Percentiles rank a stretch among this genome's conserved stretches.
Evolutionary conservation across 2,888 invertebrate genomes (phyloP).

Genomic region (Microdon myrmicae): DNA sequence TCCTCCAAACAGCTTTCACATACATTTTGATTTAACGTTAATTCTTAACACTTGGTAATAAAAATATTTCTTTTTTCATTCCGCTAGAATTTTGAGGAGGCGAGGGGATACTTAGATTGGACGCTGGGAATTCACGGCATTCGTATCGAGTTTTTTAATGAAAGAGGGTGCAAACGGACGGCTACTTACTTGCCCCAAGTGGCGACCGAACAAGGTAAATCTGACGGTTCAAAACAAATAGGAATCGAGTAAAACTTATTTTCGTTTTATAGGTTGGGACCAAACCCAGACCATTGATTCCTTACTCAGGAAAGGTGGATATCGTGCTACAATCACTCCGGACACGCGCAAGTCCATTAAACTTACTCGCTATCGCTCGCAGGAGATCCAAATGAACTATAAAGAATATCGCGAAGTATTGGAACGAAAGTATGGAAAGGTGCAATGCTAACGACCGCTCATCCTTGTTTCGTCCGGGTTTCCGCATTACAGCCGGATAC

Average conservation of each 20-base stretch:
- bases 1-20: too few relatives aligned
- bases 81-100: constrained; percentile 88
- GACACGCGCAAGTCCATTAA: constrained; percentile 90
- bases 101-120: constrained; percentile 95
- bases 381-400: constrained; percentile 91
- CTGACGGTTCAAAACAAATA: not conserved
- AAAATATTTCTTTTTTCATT: constrained; percentile 1
- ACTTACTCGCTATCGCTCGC: constrained; percentile 95
- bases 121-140: constrained; percentile 97
- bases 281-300: constrained; percentile 98
- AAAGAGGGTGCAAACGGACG: constrained; percentile 91
- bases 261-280: constrained; percentile 88
- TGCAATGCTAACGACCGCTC: constrained; percentile 64
- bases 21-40: too few relatives aligned
- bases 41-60: constrained; percentile 5
- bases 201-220: constrained; percentile 93
- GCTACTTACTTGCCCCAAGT: constrained; percentile 99
- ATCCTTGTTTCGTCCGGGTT: constrained; percentile 72
- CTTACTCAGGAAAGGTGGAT: constrained; percentile 95
- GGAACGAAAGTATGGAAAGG: constrained; percentile 64
- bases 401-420: constrained; percentile 75
- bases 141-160: constrained; percentile 95
- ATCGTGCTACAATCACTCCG: constrained; percentile 88
- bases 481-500: constrained; percentile 11
- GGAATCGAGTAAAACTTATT: not conserved